These are phyloP conservation scores for Clepsis dumicolana DNA, from an alignment of 2,888 invertebrate species.

Conservation along the genomic window DNA sequence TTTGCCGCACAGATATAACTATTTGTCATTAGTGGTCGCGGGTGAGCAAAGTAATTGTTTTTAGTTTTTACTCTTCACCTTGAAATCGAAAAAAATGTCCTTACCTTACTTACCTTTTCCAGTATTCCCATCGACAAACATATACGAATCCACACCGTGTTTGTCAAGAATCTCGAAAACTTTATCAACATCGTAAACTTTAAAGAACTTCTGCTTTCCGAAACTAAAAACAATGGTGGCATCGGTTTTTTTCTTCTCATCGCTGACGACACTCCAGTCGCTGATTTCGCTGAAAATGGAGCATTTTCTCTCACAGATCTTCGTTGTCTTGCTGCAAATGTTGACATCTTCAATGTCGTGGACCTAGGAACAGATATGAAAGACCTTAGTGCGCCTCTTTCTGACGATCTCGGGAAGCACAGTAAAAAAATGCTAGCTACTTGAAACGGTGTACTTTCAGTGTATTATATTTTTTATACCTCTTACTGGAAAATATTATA, in stretches of 20 bases:
- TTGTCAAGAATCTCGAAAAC: conserved; percentile 78
- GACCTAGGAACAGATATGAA: conserved; percentile 50
- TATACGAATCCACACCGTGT: conserved; percentile 78
- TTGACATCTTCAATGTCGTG: conserved; percentile 79
- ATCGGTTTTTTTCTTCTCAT: conserved; percentile 51
- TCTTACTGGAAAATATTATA: no score
- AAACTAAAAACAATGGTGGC: conserved; percentile 79
- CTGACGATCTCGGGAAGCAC: no score
- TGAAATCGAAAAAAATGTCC: no score
- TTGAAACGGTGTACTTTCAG: no score
- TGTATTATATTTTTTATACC: no score
- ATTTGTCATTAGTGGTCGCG: no score
- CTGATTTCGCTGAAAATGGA: conserved; percentile 59
- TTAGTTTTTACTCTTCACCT: no score
- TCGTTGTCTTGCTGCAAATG: conserved; percentile 56
- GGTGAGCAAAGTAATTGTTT: no score
- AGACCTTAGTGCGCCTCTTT: no score
- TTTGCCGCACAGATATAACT: no score
- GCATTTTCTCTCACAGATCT: conserved; percentile 63
- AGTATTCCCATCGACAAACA: conserved; percentile 89
- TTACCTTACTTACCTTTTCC: conserved; percentile 86
- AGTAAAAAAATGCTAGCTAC: no score
- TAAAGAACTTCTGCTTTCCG: conserved; percentile 75
- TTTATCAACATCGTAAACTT: conserved; percentile 74
- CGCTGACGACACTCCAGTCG: conserved; percentile 66